Base-by-base conservation (phyloP, 2,888 invertebrate species). In the Atethmia centrago region DNA sequence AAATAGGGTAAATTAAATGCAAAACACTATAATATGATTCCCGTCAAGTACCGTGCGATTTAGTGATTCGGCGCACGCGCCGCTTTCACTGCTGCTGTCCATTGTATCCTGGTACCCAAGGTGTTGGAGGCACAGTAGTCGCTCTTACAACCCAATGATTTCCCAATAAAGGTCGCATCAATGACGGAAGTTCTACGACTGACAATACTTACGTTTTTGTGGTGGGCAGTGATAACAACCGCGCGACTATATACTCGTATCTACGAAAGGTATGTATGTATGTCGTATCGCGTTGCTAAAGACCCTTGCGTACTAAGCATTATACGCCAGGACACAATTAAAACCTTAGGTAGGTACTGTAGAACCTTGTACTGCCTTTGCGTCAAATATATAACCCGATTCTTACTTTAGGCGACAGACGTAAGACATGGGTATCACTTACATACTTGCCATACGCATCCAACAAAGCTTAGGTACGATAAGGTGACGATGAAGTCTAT, bases 1-100 rank as follows among this genome's bases (percentile, higher is more conserved):
- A 91, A 92, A 93, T 90, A 93, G 90, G 91, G 88, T 89, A 93
- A 94, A 95, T 94, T 91, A 93, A 90, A 95, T 94, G 94, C 92
- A 92, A 95, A 95, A 90, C 90, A 84, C 89, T 91, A 89, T 89
- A 91, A 90, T 91, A 88, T 88, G 91, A 95, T 95, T 95, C 95
- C 94, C 88, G 92, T 92, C 95, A 91, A 93, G 95, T 94, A 92
- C 89, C 85, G 83, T 74, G 80, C 63, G 85, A 87, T 88, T 93
- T 94, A 89, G 90, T 85, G 83, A 95, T 95, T 93, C 95, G 83
- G 79, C 87, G 89, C 95, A 95, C 94, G 95, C 89, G 90, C 90
- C 79, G 95, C 94, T 95, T 95, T 95, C 95, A 94, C 95, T 95
- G 91, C 88, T 87, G 87, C 86, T 88, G 85, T 87, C 89, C 89